Percentiles rank a stretch among this genome's conserved stretches.
Conservation (phyloP, 2,113 vertebrate genomes). For the Ciconia boyciana region DNA sequence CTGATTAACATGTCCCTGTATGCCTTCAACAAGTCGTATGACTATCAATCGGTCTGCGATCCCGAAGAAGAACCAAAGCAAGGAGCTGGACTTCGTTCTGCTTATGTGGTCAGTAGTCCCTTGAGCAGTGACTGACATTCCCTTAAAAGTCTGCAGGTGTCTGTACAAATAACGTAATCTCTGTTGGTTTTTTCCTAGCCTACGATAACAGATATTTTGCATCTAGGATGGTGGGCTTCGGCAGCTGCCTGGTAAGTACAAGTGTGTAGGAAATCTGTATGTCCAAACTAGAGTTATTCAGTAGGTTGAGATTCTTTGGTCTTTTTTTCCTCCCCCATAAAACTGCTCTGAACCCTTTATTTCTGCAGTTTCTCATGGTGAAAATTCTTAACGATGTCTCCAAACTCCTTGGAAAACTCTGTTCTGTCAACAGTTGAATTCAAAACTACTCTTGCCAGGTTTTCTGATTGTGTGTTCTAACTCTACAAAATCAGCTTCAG, state of each 20-base stretch:
- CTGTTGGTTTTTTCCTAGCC: slow-evolving; percentile 75
- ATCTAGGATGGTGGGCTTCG: slow-evolving; percentile 96
- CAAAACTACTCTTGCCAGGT: not conserved
- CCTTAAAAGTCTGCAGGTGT: not conserved
- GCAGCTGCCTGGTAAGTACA: slow-evolving; percentile 92
- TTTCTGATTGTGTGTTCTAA: not conserved
- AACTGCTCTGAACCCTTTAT: not conserved
- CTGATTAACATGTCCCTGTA: slow-evolving; percentile 91
- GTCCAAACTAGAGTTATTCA: not conserved
- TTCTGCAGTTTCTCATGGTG: not conserved
- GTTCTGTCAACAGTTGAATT: not conserved
- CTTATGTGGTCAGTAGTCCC: slow-evolving; percentile 84
- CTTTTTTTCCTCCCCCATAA: not conserved
- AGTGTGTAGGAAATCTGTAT: not conserved
- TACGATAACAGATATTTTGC: slow-evolving; percentile 90
- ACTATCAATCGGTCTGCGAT: slow-evolving; percentile 96
- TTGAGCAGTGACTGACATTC: not conserved
- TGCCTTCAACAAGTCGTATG: slow-evolving; percentile 95
- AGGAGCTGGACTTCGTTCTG: slow-evolving; percentile 87
- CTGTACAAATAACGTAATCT: not conserved
- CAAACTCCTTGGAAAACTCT: not conserved
- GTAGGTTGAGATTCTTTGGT: not conserved
- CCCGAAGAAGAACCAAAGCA: slow-evolving; percentile 89
- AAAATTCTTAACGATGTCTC: not conserved
- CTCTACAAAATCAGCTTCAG: not conserved